Evolutionary conservation across 2,797 vertebrate species (phyloP).

Genomic region (Tragopan temminckii): DNA sequence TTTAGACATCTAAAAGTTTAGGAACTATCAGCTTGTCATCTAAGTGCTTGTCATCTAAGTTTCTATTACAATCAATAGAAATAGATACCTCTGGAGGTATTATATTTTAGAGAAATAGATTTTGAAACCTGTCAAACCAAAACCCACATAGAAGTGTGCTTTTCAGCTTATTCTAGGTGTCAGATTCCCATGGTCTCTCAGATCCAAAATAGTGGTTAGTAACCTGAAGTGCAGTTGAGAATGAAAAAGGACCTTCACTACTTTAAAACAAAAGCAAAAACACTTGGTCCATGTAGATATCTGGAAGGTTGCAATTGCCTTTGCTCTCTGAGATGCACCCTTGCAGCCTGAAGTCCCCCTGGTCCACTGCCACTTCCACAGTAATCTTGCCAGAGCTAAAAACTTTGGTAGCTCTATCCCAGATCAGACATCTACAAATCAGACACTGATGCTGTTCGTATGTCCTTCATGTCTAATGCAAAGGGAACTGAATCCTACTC

Average conservation of each 20-base stretch:
- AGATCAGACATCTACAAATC: not conserved
- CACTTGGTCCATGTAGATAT: not conserved
- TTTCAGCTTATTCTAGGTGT: conserved; percentile 1
- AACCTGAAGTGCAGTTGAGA: not conserved
- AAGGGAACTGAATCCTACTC: not conserved
- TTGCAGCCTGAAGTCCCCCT: not conserved
- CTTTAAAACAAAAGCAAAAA: not conserved
- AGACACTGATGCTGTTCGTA: not conserved
- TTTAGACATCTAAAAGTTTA: not conserved
- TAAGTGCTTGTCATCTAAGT: not conserved
- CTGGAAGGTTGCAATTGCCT: not conserved
- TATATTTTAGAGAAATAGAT: conserved; percentile 6
- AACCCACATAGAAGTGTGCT: not conserved
- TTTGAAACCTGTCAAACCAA: conserved; percentile 3
- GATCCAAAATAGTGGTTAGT: not conserved
- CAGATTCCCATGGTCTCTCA: not conserved
- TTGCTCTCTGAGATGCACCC: not conserved
- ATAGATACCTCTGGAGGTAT: not conserved
- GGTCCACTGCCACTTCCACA: not conserved
- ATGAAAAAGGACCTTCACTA: not conserved
- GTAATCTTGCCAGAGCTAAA: not conserved
- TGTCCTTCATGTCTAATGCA: accelerated
- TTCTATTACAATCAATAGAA: conserved; percentile 14
- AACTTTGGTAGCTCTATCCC: not conserved
- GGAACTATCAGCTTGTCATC: not conserved